Conservation (phyloP, 2,797 vertebrate species). For the Triplophysa bombifrons region DNA sequence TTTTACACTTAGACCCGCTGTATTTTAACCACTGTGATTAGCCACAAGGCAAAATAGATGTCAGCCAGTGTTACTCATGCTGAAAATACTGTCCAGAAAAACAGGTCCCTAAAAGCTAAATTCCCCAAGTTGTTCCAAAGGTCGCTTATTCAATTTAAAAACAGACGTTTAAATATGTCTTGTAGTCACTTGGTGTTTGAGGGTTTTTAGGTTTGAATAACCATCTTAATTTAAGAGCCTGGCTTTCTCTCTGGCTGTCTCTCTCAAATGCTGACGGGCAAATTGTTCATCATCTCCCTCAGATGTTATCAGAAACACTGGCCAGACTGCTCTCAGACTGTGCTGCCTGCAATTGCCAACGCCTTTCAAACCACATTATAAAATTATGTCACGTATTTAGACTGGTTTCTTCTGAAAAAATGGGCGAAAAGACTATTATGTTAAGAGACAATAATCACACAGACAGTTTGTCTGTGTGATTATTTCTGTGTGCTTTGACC, state of each 20-base stretch:
- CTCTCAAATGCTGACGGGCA: neutral
- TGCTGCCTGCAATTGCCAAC: neutral
- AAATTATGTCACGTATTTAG: neutral
- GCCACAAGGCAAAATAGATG: slow-evolving; percentile 24
- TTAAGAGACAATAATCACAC: too few species aligned
- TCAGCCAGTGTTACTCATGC: neutral
- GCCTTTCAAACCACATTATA: neutral
- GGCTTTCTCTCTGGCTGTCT: slow-evolving; percentile 4
- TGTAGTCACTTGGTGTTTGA: neutral
- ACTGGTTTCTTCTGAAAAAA: neutral
- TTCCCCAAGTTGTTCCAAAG: neutral
- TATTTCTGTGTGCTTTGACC: slow-evolving; percentile 7
- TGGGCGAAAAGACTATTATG: neutral
- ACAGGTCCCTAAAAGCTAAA: neutral
- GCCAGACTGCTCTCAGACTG: neutral
- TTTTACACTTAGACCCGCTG: slow-evolving; percentile 6
- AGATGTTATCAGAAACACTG: slow-evolving; percentile 9
- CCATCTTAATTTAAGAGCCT: neutral
- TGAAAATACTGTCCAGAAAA: neutral
- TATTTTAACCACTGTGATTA: slow-evolving; percentile 29
- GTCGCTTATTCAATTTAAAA: neutral
- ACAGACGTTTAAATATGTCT: neutral
- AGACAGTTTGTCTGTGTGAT: neutral
- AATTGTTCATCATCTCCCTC: slow-evolving; percentile 6
- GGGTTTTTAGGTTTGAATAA: neutral